phyloP scores from a whole-genome alignment of 2,113 vertebrate genomes.

The Pseudorectes ferrugineus region DNA sequence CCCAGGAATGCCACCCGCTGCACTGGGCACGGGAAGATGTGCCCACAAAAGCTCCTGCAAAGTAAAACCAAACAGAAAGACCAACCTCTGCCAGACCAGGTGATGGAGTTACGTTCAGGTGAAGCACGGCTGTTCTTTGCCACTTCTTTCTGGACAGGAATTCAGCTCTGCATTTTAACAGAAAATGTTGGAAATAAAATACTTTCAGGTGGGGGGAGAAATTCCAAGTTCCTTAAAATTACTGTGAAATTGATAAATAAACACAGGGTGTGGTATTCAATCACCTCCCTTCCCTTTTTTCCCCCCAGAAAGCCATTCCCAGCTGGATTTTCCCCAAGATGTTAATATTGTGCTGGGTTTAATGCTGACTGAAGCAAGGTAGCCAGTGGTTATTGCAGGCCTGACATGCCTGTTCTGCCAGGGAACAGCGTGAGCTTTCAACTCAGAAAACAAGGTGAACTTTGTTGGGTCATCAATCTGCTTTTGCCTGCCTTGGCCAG shows the following conservation, averaged over 20 bases:
- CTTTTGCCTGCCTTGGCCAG: neutral
- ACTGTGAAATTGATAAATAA: neutral
- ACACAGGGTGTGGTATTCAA: neutral
- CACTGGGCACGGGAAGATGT: neutral
- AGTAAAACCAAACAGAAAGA: neutral
- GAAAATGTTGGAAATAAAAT: neutral
- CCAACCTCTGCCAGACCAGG: neutral
- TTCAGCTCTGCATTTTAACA: neutral
- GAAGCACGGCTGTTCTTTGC: neutral
- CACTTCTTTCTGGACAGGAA: neutral
- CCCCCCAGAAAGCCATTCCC: neutral
- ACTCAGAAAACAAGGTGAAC: conserved; percentile 19
- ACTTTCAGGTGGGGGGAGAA: neutral
- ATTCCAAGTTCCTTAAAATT: neutral
- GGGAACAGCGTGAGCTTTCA: conserved; percentile 45
- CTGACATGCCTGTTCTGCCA: conserved; percentile 36
- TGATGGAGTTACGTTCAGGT: neutral
- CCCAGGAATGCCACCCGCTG: neutral
- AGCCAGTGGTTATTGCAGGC: conserved; percentile 30
- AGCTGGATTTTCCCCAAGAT: conserved; percentile 43
- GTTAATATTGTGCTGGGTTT: conserved; percentile 3
- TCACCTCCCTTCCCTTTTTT: neutral
- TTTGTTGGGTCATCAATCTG: conserved; percentile 4
- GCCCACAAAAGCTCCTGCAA: neutral
- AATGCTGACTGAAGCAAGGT: neutral